phyloP scores from a whole-genome alignment of 2,113 vertebrate genomes.

The Dipodomys merriami region DNA sequence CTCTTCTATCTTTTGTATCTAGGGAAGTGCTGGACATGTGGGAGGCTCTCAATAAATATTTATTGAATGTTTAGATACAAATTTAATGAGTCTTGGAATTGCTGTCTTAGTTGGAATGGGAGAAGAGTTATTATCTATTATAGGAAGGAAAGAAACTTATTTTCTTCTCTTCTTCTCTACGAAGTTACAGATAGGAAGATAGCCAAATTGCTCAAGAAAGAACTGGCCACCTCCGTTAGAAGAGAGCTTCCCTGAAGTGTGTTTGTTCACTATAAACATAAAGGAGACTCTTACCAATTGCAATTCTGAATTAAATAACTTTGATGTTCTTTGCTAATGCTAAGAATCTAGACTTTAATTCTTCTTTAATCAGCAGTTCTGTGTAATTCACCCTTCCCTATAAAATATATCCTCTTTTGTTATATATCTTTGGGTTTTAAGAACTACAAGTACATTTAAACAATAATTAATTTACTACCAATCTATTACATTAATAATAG shows the following conservation, averaged over 20 bases:
- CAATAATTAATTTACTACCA: conserved; percentile 66
- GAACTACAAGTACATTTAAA: conserved; percentile 59
- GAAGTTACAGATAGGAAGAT: neutral
- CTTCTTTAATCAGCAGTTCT: conserved; percentile 42
- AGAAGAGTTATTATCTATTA: conserved; percentile 1
- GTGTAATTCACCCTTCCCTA: conserved; percentile 34
- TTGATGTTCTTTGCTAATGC: neutral
- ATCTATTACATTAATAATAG: conserved; percentile 64
- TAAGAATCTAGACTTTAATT: conserved; percentile 32
- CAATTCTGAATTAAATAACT: conserved; percentile 29
- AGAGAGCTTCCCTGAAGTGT: neutral
- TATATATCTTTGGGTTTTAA: conserved; percentile 46
- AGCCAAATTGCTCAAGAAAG: neutral
- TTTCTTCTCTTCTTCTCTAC: neutral
- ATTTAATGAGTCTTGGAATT: conserved; percentile 38
- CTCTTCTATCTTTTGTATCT: neutral
- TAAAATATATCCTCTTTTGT: conserved; percentile 28
- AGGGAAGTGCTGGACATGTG: neutral
- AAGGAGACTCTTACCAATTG: neutral
- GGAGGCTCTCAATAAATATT: neutral
- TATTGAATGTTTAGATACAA: conserved; percentile 31
- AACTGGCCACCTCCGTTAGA: neutral
- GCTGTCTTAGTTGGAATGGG: neutral
- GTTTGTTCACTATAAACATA: neutral
- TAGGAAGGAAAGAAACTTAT: neutral